Conservation (phyloP, 2,888 invertebrate genomes). For the Campoplex nolae region DNA sequence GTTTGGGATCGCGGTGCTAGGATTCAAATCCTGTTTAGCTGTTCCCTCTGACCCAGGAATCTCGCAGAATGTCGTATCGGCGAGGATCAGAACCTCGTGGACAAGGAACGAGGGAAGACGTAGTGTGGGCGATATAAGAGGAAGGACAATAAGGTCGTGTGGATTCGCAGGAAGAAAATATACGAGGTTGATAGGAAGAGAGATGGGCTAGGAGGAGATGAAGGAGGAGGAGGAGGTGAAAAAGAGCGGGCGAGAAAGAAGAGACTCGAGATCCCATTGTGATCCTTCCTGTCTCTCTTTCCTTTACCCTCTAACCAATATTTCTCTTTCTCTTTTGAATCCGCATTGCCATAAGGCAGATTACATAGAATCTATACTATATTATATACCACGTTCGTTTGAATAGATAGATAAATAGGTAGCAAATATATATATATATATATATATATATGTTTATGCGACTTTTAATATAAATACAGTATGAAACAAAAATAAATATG, state of each 20-base stretch:
- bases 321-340: conserved; percentile 39
- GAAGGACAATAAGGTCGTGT: conserved; percentile 54
- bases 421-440: conserved; percentile 66
- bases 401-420: conserved; percentile 82
- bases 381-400: conserved; percentile 76
- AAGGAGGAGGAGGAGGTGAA: conserved; percentile 28
- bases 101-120: conserved; percentile 33
- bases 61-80: conserved; percentile 54
- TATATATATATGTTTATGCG: neutral
- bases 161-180: conserved; percentile 48
- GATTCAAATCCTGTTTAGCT: neutral
- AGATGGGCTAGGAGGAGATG: conserved; percentile 3
- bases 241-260: conserved; percentile 51
- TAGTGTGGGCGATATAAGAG: conserved; percentile 36
- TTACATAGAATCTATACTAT: conserved; percentile 80
- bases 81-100: conserved; percentile 37
- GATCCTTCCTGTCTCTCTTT: conserved; percentile 49
- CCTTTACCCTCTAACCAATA: conserved; percentile 1
- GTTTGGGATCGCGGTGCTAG: neutral
- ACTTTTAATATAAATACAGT: neutral
- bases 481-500: neutral
- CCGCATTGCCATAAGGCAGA: conserved; percentile 71
- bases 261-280: conserved; percentile 57
- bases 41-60: conserved; percentile 13
- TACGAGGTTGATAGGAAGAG: conserved; percentile 47